Base-by-base conservation (phyloP, 2,888 invertebrate species). In the Sthenelais limicola region DNA sequence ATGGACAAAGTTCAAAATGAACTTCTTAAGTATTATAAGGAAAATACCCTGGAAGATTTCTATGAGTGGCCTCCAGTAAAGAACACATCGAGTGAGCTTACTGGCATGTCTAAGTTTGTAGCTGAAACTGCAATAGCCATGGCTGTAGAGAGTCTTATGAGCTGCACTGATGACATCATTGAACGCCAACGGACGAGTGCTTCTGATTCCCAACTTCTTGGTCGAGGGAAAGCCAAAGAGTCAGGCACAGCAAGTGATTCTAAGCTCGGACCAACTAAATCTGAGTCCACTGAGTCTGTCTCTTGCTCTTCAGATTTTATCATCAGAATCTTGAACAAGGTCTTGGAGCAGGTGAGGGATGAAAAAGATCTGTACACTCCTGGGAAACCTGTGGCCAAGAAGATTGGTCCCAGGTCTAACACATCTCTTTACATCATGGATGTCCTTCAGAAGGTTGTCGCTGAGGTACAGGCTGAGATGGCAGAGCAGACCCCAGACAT, bases 111-210 rank as follows among this genome's bases (percentile, higher is more conserved):
- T 33, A 56, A 56, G 33, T 56, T 56, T 32, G 56, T 56, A 33
- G 56, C 56, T 3, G 56, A 56, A 28, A 56, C 56, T 4, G 56
- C 56, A 1, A 18, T 56, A 21, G 56, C 56, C 21, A 56, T 56
- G 56, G 56, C 56, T 30, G 56, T 56, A n/a, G 56, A 56, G 21
- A 56, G 56, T 21, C 32, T 56, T 1, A 56, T 56, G 56, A 32
- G 56, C 32, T 56, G 26, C 56, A 56, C 56, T 4, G 56, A 56
- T 32, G 56, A 24, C 32, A 32, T 56, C 5, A 56, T 56, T n/a
- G n/a, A n/a, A n/a, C n/a, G n/a, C n/a, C n/a, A n/a, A n/a, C n/a
- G n/a, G n/a, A n/a, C n/a, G n/a, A n/a, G n/a, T n/a, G n/a, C n/a
- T n/a, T n/a, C n/a, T n/a, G n/a, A n/a, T n/a, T n/a, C n/a, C n/a